Evolutionary conservation across 2,113 vertebrate genomes (phyloP), one percentile per base, ranked within the genome.

Genomic region (Eolophus roseicapilla): DNA sequence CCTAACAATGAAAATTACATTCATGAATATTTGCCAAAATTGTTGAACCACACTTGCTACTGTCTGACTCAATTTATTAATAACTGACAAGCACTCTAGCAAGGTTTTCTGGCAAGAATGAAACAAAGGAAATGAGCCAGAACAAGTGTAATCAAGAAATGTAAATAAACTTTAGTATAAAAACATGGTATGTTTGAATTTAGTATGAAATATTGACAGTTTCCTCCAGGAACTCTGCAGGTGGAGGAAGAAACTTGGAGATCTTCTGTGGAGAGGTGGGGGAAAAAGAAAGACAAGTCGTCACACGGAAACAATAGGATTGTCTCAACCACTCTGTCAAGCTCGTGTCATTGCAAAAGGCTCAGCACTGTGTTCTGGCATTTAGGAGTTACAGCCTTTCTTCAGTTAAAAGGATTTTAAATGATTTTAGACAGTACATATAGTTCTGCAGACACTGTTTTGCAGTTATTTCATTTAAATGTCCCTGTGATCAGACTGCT

Each of bases 71-170:
- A 70, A 87, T 80, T 95, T 95, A 95, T 93, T 96, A 91, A 92
- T 96, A 95, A 94, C 64, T 60, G 81, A 92, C 90, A 91, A 91
- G 93, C 46, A 74, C 70, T 89, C 74, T 67, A 93, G 59, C 53
- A 93, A 91, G 83, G 62, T 92, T 95, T 92, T 96, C 78, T 96
- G 94, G 92, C 83, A 97, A 92, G 86, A 95, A 94, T 69, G 73
- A 95, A 96, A 96, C 88, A 97, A 96, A 96, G 96, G 96, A 97
- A 96, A 96, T 88, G 84, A 96, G 65, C 73, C 88, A 96, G 88
- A 91, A 94, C 57, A 93, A 96, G 82, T 89, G 70, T 46, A 96
- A 96, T 97, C 86, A 97, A 96, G 89, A 91, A 96, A 96, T 44
- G 80, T 96, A 97, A 97, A 97, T 95, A 97, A 96, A 95, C 68